Evolutionary conservation across 2,888 invertebrate species (phyloP).

Genomic region (Acanthococcus lagerstroemiae): DNA sequence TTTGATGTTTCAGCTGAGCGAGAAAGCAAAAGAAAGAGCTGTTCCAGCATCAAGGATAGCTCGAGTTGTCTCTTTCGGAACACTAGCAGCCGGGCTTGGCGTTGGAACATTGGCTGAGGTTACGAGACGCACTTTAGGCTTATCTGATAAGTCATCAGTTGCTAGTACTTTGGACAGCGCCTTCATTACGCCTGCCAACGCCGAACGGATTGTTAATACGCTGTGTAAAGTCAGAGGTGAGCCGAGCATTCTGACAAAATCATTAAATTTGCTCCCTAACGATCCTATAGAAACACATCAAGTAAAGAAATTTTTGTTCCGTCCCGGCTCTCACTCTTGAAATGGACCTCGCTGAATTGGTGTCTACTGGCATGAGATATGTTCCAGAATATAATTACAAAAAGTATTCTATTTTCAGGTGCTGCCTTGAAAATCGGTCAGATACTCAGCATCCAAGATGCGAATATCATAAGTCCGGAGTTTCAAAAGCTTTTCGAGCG

Average conservation of each 20-base stretch:
- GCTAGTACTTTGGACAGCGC: conserved; percentile 46
- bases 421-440: conserved; percentile 97
- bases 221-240: conserved; percentile 87
- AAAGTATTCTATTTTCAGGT: conserved; percentile 45
- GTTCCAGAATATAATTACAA: too few relatives aligned
- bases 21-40: conserved; percentile 65
- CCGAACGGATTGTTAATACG: conserved; percentile 87
- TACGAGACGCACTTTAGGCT: conserved; percentile 67
- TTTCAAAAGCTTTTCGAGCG: conserved; percentile 87
- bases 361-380: too few relatives aligned
- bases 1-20: conserved; percentile 41
- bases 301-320: too few relatives aligned
- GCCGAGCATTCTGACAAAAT: too few relatives aligned
- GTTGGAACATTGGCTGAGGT: conserved; percentile 87
- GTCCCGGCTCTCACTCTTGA: too few relatives aligned
- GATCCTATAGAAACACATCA: too few relatives aligned
- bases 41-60: conserved; percentile 84
- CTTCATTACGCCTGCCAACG: conserved; percentile 65
- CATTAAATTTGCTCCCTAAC: background rate
- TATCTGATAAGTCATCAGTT: conserved; percentile 44
- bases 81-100: conserved; percentile 84
- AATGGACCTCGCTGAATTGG: too few relatives aligned
- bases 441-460: conserved; percentile 93
- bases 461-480: conserved; percentile 77
- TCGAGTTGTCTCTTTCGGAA: conserved; percentile 85